Base-by-base conservation (phyloP, 2,888 invertebrate genomes). In the Dryomyza anilis region DNA sequence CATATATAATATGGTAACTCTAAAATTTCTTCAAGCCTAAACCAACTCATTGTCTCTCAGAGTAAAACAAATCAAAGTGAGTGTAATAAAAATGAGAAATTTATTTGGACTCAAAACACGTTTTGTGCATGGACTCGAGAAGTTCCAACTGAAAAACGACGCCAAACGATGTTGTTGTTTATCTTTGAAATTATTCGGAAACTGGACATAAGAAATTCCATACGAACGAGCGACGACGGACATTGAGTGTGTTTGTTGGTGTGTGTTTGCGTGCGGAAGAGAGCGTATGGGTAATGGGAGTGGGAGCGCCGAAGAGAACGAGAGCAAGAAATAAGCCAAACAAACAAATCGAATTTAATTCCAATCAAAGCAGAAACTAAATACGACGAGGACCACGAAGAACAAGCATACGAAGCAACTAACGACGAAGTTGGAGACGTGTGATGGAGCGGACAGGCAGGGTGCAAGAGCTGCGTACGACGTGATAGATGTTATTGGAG, bases 311-410 rank as follows among this genome's bases (percentile, higher is more conserved):
- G n/a, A n/a, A 48, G 23, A 10, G 25, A 10, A 14, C 2, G 48
- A 48, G 48, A 12, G 48, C 25, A 23, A 25, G 48, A 19, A 25
- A 14, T 48, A 25, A n/a, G 39, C 12, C 21, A 48, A 23, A 23
- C 48, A 48, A 48, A 48, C 48, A 48, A 48, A 23, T 48, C 10
- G 48, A 48, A 23, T 23, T 48, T 21, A 48, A 48, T 23, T 48
- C 23, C 21, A 48, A 48, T 48, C 48, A 48, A 48, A 48, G 25
- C 48, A 48, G 39, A 48, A 19, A 21, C 25, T 10, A 14, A 48
- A 8, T 8, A 10, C 48, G 21, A 5, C 23, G 48, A 23, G 25
- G 1, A 10, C 10, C 14, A 23, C 14, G 48, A 4, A 14, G 39
- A n/a, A 39, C 14, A 39, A 12, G 39, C 39, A n/a, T 39, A 3